Percentiles rank a stretch among this genome's conserved stretches.
phyloP scores from a whole-genome alignment of 2,797 vertebrate species.

The Hydrolagus colliei region DNA sequence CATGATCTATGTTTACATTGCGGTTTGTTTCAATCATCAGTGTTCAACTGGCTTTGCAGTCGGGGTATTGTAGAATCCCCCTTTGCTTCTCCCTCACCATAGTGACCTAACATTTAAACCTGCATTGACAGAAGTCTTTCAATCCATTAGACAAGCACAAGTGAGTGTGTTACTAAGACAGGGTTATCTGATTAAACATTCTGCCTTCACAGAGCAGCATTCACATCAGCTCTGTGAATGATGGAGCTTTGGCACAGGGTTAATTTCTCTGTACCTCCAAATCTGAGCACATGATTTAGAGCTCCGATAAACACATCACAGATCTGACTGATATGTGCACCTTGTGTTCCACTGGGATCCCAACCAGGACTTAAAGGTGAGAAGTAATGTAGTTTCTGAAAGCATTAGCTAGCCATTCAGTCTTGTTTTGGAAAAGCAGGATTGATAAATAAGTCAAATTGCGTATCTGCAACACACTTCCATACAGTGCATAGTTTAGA shows the following conservation, averaged over 20 bases:
- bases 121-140: background rate
- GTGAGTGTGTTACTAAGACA: background rate
- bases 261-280: background rate
- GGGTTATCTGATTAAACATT: background rate
- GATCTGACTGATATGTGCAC: background rate
- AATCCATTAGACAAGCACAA: background rate
- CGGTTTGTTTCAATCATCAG: background rate
- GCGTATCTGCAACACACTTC: background rate
- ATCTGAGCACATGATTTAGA: background rate
- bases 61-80: background rate
- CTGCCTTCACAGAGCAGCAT: background rate
- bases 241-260: background rate
- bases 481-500: background rate
- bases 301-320: background rate
- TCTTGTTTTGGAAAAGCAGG: background rate
- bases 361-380: background rate
- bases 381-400: background rate
- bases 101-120: background rate
- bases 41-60: background rate
- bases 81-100: background rate
- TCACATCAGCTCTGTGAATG: background rate
- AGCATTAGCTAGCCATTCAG: background rate
- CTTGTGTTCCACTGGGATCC: background rate
- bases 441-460: background rate
- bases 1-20: background rate